Evolutionary conservation across 2,797 vertebrate species (phyloP).

Genomic region (Acomys russatus): DNA sequence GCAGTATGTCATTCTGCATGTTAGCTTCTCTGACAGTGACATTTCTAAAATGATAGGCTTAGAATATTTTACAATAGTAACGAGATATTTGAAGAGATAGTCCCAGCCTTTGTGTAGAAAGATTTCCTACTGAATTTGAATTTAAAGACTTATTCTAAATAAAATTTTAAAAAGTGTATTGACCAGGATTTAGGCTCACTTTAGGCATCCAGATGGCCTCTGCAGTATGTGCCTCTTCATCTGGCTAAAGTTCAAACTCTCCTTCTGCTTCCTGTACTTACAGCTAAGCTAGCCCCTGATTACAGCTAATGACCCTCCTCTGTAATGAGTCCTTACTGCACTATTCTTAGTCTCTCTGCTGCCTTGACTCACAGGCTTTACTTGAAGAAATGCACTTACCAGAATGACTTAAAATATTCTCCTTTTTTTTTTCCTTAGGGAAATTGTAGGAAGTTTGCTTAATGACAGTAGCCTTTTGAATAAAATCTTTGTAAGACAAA

Average conservation of each 20-base stretch:
- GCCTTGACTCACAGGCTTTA: neutral
- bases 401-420: neutral
- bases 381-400: neutral
- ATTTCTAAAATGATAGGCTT: slow-evolving; percentile 65
- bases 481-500: slow-evolving; percentile 17
- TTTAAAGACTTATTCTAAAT: slow-evolving; percentile 71
- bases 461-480: neutral
- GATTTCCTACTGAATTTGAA: neutral
- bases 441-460: neutral
- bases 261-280: slow-evolving; percentile 75
- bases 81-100: slow-evolving; percentile 32
- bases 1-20: slow-evolving; percentile 24
- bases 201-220: slow-evolving; percentile 78
- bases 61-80: slow-evolving; percentile 57
- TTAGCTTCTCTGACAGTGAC: slow-evolving; percentile 42
- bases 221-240: slow-evolving; percentile 48
- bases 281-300: slow-evolving; percentile 68
- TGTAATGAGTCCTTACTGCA: slow-evolving; percentile 48
- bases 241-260: slow-evolving; percentile 80
- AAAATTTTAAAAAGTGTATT: slow-evolving; percentile 72
- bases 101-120: slow-evolving; percentile 23
- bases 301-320: slow-evolving; percentile 58
- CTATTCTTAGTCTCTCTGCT: slow-evolving; percentile 7
- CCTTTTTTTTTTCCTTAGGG: neutral
- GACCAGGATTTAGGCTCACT: slow-evolving; percentile 72